These are phyloP conservation scores for Tridacna crocea DNA, from an alignment of 2,888 invertebrate genomes.

Conservation along the genomic window DNA sequence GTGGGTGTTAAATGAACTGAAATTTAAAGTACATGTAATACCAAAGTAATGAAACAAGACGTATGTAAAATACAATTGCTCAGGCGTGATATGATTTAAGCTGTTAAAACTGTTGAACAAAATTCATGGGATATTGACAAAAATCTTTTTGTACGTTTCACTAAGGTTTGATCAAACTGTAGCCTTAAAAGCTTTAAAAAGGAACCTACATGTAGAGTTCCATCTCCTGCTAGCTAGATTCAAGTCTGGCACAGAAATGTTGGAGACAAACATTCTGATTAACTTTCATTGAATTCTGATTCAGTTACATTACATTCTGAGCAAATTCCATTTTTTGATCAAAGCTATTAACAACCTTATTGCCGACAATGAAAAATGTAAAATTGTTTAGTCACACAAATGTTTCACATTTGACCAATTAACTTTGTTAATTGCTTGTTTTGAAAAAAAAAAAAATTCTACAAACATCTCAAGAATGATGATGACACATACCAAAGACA, in stretches of 20 bases:
- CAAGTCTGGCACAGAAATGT: background rate
- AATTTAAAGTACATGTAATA: too few relatives aligned
- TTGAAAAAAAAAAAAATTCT: background rate
- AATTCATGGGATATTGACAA: too few relatives aligned
- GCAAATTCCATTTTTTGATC: background rate
- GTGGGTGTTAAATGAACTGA: too few relatives aligned
- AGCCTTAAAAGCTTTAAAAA: background rate
- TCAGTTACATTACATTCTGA: background rate
- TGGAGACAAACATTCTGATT: constrained; percentile 12
- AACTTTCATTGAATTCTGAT: background rate
- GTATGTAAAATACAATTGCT: too few relatives aligned
- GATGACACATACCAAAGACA: constrained; percentile 25
- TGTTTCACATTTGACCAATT: constrained; percentile 2
- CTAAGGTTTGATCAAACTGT: background rate
- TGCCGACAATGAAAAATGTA: constrained; percentile 1
- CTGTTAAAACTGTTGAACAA: too few relatives aligned
- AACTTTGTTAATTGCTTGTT: background rate
- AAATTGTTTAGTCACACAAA: constrained; percentile 2
- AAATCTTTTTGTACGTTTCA: background rate
- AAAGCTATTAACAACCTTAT: constrained; percentile 16
- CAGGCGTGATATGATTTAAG: too few relatives aligned
- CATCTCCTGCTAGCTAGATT: background rate
- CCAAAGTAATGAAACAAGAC: too few relatives aligned
- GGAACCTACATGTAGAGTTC: constrained; percentile 3
- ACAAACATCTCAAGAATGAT: background rate